These are phyloP conservation scores for Bombus cullumanus DNA, from an alignment of 1,140 invertebrate genomes.

Conservation along the genomic window DNA sequence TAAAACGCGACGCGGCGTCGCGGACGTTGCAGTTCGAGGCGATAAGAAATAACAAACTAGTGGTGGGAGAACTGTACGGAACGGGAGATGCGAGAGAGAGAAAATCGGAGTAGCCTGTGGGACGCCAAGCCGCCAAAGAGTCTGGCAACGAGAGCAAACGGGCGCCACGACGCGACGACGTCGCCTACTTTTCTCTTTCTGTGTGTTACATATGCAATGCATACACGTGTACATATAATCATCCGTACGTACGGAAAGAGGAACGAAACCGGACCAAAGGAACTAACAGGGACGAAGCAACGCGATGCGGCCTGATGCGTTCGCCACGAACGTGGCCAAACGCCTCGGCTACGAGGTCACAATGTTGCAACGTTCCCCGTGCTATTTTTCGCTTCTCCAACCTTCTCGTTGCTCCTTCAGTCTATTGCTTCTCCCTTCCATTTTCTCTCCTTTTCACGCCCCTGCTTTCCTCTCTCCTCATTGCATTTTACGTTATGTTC, in stretches of 20 bases:
- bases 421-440: not conserved
- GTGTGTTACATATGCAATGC: constrained; percentile 3
- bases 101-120: constrained; percentile 65
- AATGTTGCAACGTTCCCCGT: constrained; percentile 54
- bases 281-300: too few relatives aligned
- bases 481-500: not conserved
- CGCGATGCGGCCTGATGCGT: not conserved
- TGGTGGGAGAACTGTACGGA: not conserved
- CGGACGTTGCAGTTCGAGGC: constrained; percentile 5
- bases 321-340: constrained; percentile 55
- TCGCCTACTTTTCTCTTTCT: constrained; percentile 63
- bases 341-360: constrained; percentile 63
- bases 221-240: constrained; percentile 42
- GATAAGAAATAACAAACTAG: constrained; percentile 9
- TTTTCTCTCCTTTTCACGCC: not conserved
- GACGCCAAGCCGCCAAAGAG: constrained; percentile 77
- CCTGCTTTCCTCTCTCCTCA: not conserved
- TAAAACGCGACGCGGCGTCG: not conserved
- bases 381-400: constrained; percentile 57
- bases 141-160: constrained; percentile 75
- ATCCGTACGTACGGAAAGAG: not conserved
- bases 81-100: not conserved
- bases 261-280: not conserved
- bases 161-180: constrained; percentile 65
- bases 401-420: not conserved